phyloP scores from a whole-genome alignment of 2,113 vertebrate species.

The Microtus richardsoni region DNA sequence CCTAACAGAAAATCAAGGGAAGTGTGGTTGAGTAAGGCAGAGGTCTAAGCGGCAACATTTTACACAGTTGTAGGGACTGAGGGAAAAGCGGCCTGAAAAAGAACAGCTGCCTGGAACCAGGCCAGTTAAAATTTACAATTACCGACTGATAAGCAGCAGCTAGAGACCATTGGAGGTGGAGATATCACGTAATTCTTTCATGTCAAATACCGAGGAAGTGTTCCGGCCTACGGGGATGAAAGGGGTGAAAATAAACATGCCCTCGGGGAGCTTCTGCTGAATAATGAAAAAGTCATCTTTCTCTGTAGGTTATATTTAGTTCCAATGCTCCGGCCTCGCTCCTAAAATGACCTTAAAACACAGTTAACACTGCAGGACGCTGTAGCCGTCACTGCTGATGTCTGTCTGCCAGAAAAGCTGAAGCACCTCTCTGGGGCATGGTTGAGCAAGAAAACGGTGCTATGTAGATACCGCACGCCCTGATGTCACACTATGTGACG shows the following conservation, averaged over 20 bases:
- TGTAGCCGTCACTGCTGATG: background rate
- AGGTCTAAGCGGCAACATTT: background rate
- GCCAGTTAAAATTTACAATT: background rate
- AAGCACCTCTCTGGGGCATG: background rate
- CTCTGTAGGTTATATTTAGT: background rate
- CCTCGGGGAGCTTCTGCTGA: background rate
- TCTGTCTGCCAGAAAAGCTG: background rate
- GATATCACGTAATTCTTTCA: background rate
- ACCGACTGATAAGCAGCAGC: background rate
- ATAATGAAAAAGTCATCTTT: background rate
- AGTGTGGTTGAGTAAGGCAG: background rate
- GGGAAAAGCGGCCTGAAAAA: background rate
- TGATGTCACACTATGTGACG: too few species aligned
- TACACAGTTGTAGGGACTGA: conserved; percentile 2
- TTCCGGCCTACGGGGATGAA: background rate
- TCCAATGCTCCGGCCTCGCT: background rate
- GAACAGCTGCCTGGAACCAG: conserved; percentile 28
- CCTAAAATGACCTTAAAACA: background rate
- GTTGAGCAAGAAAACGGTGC: conserved; percentile 43
- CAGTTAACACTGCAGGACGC: background rate
- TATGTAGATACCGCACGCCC: background rate
- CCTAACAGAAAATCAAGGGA: background rate
- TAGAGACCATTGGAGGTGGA: background rate
- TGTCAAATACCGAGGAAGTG: background rate
- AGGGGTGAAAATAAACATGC: background rate